These are phyloP conservation scores for Emesis castigata DNA, from an alignment of 2,888 invertebrate species.

Conservation along the genomic window DNA sequence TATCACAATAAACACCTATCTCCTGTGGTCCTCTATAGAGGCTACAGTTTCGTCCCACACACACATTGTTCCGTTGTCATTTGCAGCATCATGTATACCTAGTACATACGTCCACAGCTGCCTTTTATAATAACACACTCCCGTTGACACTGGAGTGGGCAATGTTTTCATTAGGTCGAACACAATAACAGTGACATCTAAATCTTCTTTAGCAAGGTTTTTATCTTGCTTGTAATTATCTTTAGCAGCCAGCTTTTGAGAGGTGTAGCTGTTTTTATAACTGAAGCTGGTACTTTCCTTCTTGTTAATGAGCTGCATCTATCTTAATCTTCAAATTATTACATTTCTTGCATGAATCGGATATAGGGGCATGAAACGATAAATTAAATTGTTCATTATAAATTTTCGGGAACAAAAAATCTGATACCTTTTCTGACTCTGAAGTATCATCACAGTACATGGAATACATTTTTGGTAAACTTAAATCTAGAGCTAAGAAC, in stretches of 20 bases:
- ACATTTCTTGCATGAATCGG: slow-evolving; percentile 42
- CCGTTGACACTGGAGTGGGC: slow-evolving; percentile 59
- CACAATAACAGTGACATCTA: not conserved
- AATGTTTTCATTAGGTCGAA: slow-evolving; percentile 61
- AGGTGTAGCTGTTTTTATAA: not conserved
- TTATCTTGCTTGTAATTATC: not conserved
- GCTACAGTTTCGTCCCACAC: not conserved
- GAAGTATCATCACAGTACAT: not conserved
- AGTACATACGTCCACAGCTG: slow-evolving; percentile 38
- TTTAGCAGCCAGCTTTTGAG: slow-evolving; percentile 28
- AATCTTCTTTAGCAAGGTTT: not conserved
- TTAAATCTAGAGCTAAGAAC: slow-evolving; percentile 6
- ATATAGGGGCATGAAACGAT: slow-evolving; percentile 40
- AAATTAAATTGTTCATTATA: slow-evolving; percentile 21
- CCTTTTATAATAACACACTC: slow-evolving; percentile 60
- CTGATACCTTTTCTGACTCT: slow-evolving; percentile 22
- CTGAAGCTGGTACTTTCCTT: not conserved
- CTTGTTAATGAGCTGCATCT: slow-evolving; percentile 16
- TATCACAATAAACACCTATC: not conserved
- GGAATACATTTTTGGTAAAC: not conserved
- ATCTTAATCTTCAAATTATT: slow-evolving; percentile 32
- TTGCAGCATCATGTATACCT: slow-evolving; percentile 24
- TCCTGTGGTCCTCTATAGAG: not conserved
- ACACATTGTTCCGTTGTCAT: not conserved
- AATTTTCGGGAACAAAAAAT: slow-evolving; percentile 21